Evolutionary conservation across 2,888 invertebrate genomes (phyloP).

Genomic region (Therioaphis trifolii): DNA sequence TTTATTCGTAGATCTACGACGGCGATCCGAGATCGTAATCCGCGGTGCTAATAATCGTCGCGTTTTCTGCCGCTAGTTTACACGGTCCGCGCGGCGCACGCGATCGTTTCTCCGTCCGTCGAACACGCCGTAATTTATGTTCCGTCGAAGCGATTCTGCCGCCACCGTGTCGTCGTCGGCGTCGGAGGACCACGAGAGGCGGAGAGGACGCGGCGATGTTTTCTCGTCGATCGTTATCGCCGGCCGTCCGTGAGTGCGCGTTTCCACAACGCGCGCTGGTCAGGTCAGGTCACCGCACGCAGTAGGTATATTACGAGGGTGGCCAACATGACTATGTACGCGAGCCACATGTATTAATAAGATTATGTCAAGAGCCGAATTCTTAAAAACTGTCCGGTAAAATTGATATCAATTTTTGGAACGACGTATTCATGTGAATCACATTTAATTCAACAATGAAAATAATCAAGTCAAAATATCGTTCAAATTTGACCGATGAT

Average conservation of each 20-base stretch:
- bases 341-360: no score
- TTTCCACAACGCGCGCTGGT: neutral
- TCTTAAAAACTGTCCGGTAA: no score
- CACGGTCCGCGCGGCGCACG: neutral
- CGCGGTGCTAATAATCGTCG: slow-evolving; percentile 16
- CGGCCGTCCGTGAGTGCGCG: neutral
- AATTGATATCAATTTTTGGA: no score
- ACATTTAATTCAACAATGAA: no score
- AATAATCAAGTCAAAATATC: no score
- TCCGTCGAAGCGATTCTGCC: slow-evolving; percentile 15
- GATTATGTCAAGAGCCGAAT: no score
- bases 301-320: neutral
- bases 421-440: no score
- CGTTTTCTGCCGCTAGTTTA: slow-evolving; percentile 16
- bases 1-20: neutral
- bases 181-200: no score
- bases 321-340: no score
- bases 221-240: neutral
- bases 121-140: no score
- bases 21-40: slow-evolving; percentile 35
- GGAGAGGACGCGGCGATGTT: neutral
- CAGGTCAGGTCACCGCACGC: no score
- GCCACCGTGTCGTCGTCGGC: neutral
- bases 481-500: no score
- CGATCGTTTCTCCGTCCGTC: neutral